Evolutionary conservation across 2,888 invertebrate species (phyloP), one percentile per base, ranked within the genome.

Genomic region (Cremastobaeus sp.): DNA sequence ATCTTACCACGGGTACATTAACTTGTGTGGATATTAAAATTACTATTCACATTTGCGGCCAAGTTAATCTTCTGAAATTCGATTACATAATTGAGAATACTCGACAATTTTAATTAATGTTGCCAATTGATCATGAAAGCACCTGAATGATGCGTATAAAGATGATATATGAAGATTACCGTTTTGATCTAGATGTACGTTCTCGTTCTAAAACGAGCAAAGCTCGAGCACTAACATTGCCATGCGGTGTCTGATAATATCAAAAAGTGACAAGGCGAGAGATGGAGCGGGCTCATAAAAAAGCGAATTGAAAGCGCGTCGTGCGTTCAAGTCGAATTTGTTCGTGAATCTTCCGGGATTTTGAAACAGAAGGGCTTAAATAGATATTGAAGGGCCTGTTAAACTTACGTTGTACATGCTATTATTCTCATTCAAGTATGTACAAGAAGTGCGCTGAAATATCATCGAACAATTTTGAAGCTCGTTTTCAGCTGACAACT

Each of bases 391-490:
- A 68, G 41, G 57, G 50, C 43, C 50, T 41, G n/a, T n/a, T n/a
- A 21, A 45, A 37, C 48, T 37, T 8, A 34, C 12, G 45, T 15
- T 25, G 35, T 48, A 35, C 43, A 45, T 34, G 43, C 41, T 11
- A 17, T 43, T 59, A 30, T 68, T 69, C 68, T 60, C 68, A 69
- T 47, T 43, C 8, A 60, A 12, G 15, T 39, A 41, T 41, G 59
- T 52, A 43, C 25, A 45, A 55, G 15, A 43, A 28, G 14, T n/a
- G 21, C 20, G 57, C 28, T 41, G 48, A 66, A 66, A 59, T 59
- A 59, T 68, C 68, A 30, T 52, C 68, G 52, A 59, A 59, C 68
- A 59, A 68, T 59, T 68, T 68, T 25, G 20, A n/a, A n/a, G n/a
- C n/a, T n/a, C 35, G 14, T 68, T 68, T 68, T 59, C 68, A 59